These are phyloP conservation scores for Bombus turneri DNA, from an alignment of 1,140 invertebrate genomes.

Conservation along the genomic window DNA sequence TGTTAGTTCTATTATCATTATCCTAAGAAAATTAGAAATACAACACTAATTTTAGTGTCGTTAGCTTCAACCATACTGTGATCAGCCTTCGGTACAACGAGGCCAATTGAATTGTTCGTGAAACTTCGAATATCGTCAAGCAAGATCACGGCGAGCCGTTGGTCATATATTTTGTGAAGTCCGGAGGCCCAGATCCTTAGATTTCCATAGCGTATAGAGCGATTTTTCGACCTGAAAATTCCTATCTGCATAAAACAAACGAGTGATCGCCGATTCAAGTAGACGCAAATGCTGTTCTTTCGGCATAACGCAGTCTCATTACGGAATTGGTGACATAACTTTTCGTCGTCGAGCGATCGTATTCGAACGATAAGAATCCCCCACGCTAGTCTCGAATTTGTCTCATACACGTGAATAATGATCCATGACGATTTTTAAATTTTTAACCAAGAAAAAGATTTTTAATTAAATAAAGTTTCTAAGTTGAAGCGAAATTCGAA, in stretches of 20 bases:
- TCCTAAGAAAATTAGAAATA: background rate
- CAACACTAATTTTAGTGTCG: background rate
- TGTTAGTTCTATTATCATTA: background rate
- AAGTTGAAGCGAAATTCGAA: background rate
- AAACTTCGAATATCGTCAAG: background rate
- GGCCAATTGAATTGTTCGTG: background rate
- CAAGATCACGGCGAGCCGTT: constrained; percentile 1
- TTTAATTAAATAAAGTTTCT: background rate
- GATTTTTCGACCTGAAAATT: constrained; percentile 43
- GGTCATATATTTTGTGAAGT: background rate
- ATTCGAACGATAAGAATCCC: background rate
- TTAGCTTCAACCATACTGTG: background rate
- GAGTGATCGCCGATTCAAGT: constrained; percentile 10
- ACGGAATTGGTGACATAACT: constrained; percentile 52
- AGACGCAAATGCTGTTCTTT: constrained; percentile 16
- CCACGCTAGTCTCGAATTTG: background rate
- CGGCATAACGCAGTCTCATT: constrained; percentile 38
- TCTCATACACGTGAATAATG: background rate
- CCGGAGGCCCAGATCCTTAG: constrained; percentile 2
- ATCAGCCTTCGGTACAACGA: background rate
- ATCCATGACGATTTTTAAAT: background rate
- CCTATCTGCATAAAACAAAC: constrained; percentile 3
- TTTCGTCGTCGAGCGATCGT: background rate
- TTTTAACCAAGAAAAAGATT: background rate
- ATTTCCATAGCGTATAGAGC: background rate